Evolutionary conservation across 23 tunicate genomes (phyloP), one percentile per base, ranked within the genome.

Genomic region (Phallusia fumigata): DNA sequence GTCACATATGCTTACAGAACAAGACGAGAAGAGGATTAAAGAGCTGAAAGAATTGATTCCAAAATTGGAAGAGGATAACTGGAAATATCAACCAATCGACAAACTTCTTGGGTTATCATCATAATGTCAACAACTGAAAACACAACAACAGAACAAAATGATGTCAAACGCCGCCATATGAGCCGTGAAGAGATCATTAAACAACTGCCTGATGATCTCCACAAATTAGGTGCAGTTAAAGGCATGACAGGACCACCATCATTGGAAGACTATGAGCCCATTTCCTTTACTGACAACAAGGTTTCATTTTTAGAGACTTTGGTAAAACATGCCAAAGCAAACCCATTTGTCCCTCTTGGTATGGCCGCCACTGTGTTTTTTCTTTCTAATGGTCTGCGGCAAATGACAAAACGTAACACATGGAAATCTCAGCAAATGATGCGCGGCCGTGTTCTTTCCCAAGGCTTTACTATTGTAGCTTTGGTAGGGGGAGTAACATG

Each of bases 261-360:
- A 18, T 31, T 65, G 3, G 91, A 84, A 19, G 91, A 80, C 33
- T 92, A 86, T 52, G 33, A 65, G 0, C 90, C 97, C 12, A 19
- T 79, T 0, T 1, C 53, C 31, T 26, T 76, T 19, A 28, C 26
- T 5, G 69, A 81, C 31, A 64, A 65, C 31, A 34, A 79, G 0
- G 31, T 64, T 18, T 72, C 91, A 16, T 82, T 76, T 30, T 76
- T 76, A 24, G 65, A 78, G 52, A 81, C 47, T 53, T 77, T 87
- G 18, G 49, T 76, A 53, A 33, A 51, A 24, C 65, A 81, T 8
- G 28, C 51, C 73, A 84, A 84, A 75, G 73, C 74, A 53, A 92
- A 92, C 65, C 97, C 97, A 0, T 87, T 92, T 80, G 85, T 92
- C 12, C 97, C 97, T 8, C 51, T 92, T 13, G 97, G 97, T 22